Conservation (phyloP, 2,888 invertebrate species). For the Panzeria rudis region DNA sequence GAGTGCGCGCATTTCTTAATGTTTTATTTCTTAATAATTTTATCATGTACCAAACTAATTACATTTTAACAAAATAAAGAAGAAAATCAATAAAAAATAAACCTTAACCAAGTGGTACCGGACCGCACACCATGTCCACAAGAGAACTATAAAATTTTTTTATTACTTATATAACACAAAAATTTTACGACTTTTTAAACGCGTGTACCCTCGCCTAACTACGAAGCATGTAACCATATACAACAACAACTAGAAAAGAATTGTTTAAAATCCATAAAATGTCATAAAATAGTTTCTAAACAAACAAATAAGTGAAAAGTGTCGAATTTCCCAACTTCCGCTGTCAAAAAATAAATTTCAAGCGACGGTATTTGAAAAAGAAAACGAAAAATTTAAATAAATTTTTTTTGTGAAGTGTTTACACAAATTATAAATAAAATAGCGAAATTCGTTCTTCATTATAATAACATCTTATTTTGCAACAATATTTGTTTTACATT, state of each 20-base stretch:
- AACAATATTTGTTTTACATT: constrained; percentile 50
- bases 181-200: constrained; percentile 66
- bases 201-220: constrained; percentile 61
- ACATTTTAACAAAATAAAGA: constrained; percentile 34
- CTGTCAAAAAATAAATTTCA: constrained; percentile 32
- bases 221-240: constrained; percentile 49
- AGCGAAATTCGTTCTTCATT: constrained; percentile 6
- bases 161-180: constrained; percentile 61
- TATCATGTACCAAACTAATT: constrained; percentile 12
- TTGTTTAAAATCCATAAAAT: constrained; percentile 58
- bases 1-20: constrained; percentile 29
- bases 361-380: constrained; percentile 54
- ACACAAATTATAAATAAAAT: not conserved
- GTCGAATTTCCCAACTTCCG: constrained; percentile 58
- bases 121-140: constrained; percentile 42
- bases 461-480: constrained; percentile 1
- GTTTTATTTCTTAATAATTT: not conserved
- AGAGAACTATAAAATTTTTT: constrained; percentile 35
- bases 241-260: constrained; percentile 32
- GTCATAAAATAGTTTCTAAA: constrained; percentile 29
- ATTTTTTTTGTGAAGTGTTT: constrained; percentile 21
- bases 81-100: constrained; percentile 12
- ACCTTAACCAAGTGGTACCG: constrained; percentile 13
- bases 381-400: not conserved
- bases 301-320: constrained; percentile 61